These are phyloP conservation scores for Diaphora mendica DNA, from an alignment of 2,888 invertebrate species.

Conservation along the genomic window DNA sequence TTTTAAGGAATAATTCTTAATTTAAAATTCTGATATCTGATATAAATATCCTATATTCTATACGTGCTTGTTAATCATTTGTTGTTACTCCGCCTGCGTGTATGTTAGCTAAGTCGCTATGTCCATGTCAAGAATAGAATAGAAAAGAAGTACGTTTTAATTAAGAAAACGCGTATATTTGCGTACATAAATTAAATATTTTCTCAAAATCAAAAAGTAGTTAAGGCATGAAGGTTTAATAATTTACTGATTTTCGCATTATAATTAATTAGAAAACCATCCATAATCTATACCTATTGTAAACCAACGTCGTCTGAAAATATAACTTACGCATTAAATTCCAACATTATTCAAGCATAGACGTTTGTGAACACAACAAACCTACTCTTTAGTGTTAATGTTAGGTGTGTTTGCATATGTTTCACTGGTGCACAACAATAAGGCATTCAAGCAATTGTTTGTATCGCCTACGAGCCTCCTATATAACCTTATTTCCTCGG, in stretches of 20 bases:
- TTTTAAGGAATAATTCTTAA: no score
- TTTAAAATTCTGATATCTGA: neutral
- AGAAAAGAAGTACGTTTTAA: no score
- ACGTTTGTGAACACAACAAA: neutral
- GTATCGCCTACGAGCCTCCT: slow-evolving; percentile 23
- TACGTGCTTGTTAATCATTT: neutral
- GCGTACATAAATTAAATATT: no score
- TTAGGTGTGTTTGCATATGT: slow-evolving; percentile 16
- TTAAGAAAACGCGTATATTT: no score
- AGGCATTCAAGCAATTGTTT: slow-evolving; percentile 23
- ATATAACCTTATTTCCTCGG: slow-evolving; percentile 20
- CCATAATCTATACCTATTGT: no score
- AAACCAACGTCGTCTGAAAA: neutral
- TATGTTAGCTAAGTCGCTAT: no score
- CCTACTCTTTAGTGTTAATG: slow-evolving; percentile 4
- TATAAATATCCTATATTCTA: neutral
- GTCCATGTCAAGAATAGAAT: no score
- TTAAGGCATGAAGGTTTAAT: neutral
- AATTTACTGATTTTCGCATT: no score
- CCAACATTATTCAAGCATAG: neutral
- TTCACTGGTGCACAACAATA: slow-evolving; percentile 17
- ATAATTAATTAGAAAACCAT: no score
- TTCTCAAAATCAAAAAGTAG: neutral
- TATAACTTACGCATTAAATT: neutral
- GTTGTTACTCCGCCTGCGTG: no score